Evolutionary conservation across 2,888 invertebrate species (phyloP), one percentile per base, ranked within the genome.

Genomic region (Diaprepes abbreviatus): DNA sequence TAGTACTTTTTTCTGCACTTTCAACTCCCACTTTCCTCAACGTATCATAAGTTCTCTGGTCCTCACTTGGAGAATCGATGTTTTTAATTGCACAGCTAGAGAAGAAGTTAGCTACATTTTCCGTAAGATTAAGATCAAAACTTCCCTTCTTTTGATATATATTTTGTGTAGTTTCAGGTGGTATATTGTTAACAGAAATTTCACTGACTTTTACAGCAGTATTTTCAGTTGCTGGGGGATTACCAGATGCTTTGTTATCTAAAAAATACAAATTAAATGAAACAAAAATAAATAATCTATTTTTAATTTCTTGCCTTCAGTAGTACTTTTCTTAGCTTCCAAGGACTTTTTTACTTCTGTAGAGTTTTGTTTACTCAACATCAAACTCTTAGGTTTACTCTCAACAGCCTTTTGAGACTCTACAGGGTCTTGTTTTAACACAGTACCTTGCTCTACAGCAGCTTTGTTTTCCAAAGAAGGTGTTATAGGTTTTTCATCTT

Each of bases 51-150:
- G 84, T 84, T 75, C 79, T 81, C 71, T 84, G 83, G 74, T 85
- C 85, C 74, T 84, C 84, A 73, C 84, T 84, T 0, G 85, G 85
- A n/a, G 84, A 84, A 75, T 84, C 81, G 16, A 82, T 73, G 55
- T 79, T 73, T 58, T 77, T 72, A 3, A 68, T 52, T 4, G 28
- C 38, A 59, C 68, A 69, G 12, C 38, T 64, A 1, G 66, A 52
- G 45, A 67, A 71, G 16, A 71, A 67, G 78, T 67, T 81, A 24
- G 79, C 76, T 2, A 75, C 63, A 55, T 65, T 70, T 63, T 73
- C 65, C 10, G 71, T 73, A 7, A 76, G 38, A 45, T 75, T 63
- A 10, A 76, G 57, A 3, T 75, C 71, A 17, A 76, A 66, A 60
- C 31, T 66, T 12, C 48, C 48, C 43, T 74, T 74, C 14, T 74